Conservation (phyloP, 1,140 invertebrate genomes). For the Physella acuta region DNA sequence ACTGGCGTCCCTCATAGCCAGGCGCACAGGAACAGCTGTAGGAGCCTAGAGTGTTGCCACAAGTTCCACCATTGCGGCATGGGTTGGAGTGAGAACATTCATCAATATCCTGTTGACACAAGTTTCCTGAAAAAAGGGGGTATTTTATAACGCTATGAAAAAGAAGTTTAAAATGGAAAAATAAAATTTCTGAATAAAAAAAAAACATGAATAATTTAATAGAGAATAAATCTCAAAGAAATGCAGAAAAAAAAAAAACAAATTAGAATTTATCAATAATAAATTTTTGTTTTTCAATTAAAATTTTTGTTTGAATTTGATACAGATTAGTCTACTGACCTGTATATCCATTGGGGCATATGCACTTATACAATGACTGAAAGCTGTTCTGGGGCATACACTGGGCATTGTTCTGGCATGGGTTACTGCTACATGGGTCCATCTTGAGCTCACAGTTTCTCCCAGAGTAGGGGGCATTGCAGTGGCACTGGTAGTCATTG, state of each 20-base stretch:
- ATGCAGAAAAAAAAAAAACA: background rate
- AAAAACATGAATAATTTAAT: background rate
- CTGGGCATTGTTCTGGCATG: slow-evolving; percentile 84
- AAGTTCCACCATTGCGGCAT: slow-evolving; percentile 43
- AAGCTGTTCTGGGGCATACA: slow-evolving; percentile 73
- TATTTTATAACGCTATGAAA: background rate
- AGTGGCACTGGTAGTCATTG: slow-evolving; percentile 51
- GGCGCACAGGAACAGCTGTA: slow-evolving; percentile 48
- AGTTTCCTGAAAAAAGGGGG: slow-evolving; percentile 28
- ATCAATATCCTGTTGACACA: slow-evolving; percentile 42
- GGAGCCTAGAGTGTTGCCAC: slow-evolving; percentile 37
- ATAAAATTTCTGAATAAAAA: background rate
- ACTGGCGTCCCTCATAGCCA: slow-evolving; percentile 52
- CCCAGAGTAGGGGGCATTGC: slow-evolving; percentile 65
- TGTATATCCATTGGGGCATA: slow-evolving; percentile 39
- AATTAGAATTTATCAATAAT: background rate
- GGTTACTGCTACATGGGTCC: slow-evolving; percentile 80
- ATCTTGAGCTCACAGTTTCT: slow-evolving; percentile 51
- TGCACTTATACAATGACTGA: slow-evolving; percentile 64
- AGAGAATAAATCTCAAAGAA: background rate
- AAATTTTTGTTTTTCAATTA: background rate
- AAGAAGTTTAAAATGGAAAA: background rate
- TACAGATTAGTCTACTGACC: slow-evolving; percentile 28
- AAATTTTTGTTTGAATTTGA: background rate
- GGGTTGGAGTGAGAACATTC: slow-evolving; percentile 38